Evolutionary conservation across 2,888 invertebrate species (phyloP), one percentile per base, ranked within the genome.

Genomic region (Ophraella communa): DNA sequence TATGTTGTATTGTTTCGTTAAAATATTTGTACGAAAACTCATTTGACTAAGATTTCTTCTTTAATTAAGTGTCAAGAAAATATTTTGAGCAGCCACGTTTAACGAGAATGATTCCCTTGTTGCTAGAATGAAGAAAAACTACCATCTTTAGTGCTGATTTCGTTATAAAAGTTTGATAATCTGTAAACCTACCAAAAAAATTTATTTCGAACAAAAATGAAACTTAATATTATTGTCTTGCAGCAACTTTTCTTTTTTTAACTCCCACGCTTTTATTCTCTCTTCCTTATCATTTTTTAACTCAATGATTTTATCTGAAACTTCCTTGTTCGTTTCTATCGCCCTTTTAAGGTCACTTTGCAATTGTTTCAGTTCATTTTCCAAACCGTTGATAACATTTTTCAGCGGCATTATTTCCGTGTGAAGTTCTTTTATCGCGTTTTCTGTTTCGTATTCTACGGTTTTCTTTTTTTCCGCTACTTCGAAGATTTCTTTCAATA

Each of bases 401-500:
- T 18, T 23, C 4, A 33, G 23, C 4, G 23, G 27, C n/a, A 18
- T 63, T 27, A 67, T 18, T 20, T 60, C 54, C 4, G 14, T 33
- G n/a, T 62, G 65, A 3, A 60, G n/a, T n/a, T 35, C 24, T 3
- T 11, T 24, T 17, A 62, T 33, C 4, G 45, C 33, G 7, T 51
- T 21, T 11, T 49, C 18, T 23, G 57, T 10, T 8, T 62, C 57
- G 3, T 39, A 49, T 24, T 67, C 63, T 2, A 65, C 44, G 3
- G 20, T 14, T 8, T 18, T 11, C 30, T 57, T 65, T n/a, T 47
- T 33, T 23, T 56, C 18, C 0, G 54, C n/a, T 8, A 65, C 51
- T 21, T 67, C 51, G 11, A 56, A 2, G n/a, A 65, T 53, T 53
- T 67, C 62, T 11, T 47, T 20, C 14, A 63, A 44, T 17, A 55